A percentile compares a stretch with the other conserved stretches of the same genome.
Conservation (phyloP, 2,113 vertebrate species). For the Mesembrinibis cayennensis region DNA sequence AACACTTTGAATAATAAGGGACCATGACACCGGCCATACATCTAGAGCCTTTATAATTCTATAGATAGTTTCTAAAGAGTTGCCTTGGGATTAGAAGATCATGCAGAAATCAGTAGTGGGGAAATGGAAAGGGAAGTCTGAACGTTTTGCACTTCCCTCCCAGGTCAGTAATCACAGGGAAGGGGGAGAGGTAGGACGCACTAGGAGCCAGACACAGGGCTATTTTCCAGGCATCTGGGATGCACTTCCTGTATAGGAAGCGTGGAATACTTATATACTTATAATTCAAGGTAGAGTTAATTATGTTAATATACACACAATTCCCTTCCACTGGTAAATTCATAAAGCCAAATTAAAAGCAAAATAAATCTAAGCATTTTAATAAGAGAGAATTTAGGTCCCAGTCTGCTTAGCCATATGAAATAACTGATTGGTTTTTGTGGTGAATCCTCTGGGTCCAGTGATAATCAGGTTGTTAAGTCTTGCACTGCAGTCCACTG, state of each 20-base stretch:
- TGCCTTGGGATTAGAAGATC: neutral
- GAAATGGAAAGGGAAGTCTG: neutral
- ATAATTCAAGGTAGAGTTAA: neutral
- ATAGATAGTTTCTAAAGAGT: neutral
- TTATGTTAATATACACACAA: neutral
- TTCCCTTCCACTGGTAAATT: neutral
- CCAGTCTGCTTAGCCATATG: neutral
- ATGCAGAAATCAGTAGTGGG: neutral
- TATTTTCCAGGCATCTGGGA: neutral
- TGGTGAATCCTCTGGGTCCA: neutral
- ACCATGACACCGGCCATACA: neutral
- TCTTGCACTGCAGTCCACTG: neutral
- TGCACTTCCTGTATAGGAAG: neutral
- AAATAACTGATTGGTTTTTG: neutral
- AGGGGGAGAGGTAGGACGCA: neutral
- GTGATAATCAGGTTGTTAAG: neutral
- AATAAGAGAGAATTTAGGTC: neutral
- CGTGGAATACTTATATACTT: neutral
- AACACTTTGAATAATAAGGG: neutral
- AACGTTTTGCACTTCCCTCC: neutral
- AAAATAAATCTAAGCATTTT: neutral
- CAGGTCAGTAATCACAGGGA: neutral
- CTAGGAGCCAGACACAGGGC: neutral
- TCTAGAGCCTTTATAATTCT: neutral
- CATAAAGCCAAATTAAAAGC: neutral